These are phyloP conservation scores for Distichodus sexfasciatus DNA, from an alignment of 2,797 vertebrate genomes.

Conservation along the genomic window DNA sequence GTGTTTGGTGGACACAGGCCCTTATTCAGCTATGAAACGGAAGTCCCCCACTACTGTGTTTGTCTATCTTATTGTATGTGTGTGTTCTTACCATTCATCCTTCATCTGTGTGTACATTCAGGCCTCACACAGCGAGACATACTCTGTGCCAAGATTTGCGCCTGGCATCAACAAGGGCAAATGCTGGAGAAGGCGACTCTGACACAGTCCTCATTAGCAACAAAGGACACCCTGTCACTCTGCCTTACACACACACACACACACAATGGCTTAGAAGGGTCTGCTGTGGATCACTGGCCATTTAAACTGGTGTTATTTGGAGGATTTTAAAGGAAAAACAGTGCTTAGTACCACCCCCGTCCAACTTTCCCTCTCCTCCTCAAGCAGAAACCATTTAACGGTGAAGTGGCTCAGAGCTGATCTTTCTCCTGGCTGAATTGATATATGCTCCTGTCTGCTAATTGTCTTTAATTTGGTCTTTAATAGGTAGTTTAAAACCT, in stretches of 20 bases:
- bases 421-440: conserved; percentile 46
- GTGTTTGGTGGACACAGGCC: too few species aligned
- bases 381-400: too few species aligned
- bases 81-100: too few species aligned
- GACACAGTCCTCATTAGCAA: background rate
- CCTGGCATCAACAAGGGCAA: background rate
- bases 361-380: conserved; percentile 9
- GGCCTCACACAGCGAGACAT: too few species aligned
- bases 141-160: too few species aligned
- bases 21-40: too few species aligned
- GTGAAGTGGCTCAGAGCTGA: background rate
- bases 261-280: background rate
- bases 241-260: conserved; percentile 2
- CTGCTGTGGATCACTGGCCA: conserved; percentile 23
- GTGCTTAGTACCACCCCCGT: background rate
- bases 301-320: background rate
- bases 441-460: background rate
- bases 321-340: conserved; percentile 16
- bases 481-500: background rate
- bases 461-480: background rate
- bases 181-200: background rate
- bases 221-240: background rate
- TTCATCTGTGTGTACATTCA: too few species aligned
- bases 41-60: too few species aligned
- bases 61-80: too few species aligned